phyloP scores from a whole-genome alignment of 2,888 invertebrate genomes.

The Steinernema carpocapsae region DNA sequence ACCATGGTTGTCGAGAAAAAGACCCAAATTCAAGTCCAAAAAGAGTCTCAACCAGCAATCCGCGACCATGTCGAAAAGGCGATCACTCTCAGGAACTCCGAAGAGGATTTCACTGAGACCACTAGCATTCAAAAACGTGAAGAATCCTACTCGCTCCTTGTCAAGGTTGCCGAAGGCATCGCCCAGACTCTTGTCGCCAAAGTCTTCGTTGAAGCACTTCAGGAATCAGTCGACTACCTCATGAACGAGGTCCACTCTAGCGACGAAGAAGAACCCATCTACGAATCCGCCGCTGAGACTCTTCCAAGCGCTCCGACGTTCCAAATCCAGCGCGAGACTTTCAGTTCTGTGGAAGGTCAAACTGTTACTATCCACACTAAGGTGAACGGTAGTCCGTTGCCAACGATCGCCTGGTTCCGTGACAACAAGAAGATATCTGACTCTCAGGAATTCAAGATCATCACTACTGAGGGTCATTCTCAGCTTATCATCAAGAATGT shows the following conservation, averaged over 20 bases:
- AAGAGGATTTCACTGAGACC: slow-evolving; percentile 46
- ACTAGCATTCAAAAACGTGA: slow-evolving; percentile 48
- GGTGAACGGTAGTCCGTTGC: slow-evolving; percentile 44
- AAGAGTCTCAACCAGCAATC: background rate
- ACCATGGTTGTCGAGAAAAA: background rate
- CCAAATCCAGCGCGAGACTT: slow-evolving; percentile 44
- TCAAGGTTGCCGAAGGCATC: slow-evolving; percentile 67
- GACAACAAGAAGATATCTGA: slow-evolving; percentile 47
- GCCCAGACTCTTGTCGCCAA: slow-evolving; percentile 64
- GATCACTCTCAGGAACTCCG: slow-evolving; percentile 9
- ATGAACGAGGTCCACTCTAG: slow-evolving; percentile 31
- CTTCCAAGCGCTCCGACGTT: slow-evolving; percentile 40
- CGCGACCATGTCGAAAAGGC: slow-evolving; percentile 28
- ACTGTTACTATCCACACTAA: slow-evolving; percentile 49
- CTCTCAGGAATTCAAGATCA: slow-evolving; percentile 53
- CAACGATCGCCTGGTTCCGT: slow-evolving; percentile 51
- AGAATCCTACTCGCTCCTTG: slow-evolving; percentile 56
- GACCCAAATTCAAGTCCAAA: background rate
- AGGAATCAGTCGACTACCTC: slow-evolving; percentile 55
- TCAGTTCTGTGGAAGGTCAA: slow-evolving; percentile 41
- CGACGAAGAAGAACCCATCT: slow-evolving; percentile 26
- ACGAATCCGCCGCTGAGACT: slow-evolving; percentile 37
- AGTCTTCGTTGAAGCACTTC: slow-evolving; percentile 62
- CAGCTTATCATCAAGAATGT: slow-evolving; percentile 45
- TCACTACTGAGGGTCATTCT: slow-evolving; percentile 47